Evolutionary conservation across 2,888 invertebrate species (phyloP), one percentile per base, ranked within the genome.

Genomic region (Choreutis nemorana): DNA sequence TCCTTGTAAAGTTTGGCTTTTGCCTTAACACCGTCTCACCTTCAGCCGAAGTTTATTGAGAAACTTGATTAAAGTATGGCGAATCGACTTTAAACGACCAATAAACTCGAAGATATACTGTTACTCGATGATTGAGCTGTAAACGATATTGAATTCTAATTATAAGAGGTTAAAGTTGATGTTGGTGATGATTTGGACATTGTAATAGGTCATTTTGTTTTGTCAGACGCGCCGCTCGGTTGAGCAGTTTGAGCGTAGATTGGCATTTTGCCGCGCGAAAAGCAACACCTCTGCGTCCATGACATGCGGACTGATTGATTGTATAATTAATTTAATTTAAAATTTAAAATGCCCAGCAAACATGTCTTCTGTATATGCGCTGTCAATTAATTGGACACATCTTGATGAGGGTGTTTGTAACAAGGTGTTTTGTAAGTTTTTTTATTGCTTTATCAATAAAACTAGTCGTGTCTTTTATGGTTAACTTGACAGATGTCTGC

Each of bases 241-340:
- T 55, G 63, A 67, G 56, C 64, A 60, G 65, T 71, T 70, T 62
- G 60, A 59, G 52, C 59, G 57, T 64, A 68, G 72, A 72, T 68
- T 72, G 72, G 64, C 72, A 68, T 66, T 68, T 64, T 53, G 61
- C 65, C 60, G 71, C 61, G 73, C 72, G 66, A 73, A 72, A 71
- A 67, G 68, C 63, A 68, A 71, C 75, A 75, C 72, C 71, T 71
- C 59, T 52, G 52, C 58, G 70, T 58, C 68, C 70, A 43, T 67
- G 73, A 67, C 71, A 64, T 58, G 63, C 63, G 63, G 48, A 55
- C 56, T 64, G 71, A 72, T 72, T 73, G 72, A 75, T 73, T 73
- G 72, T 68, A 72, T 73, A 72, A 73, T 75, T 75, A 75, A 75
- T 75, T 75, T 65, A 59, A 57, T 68, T 70, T 67, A 60, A 63